phyloP scores from a whole-genome alignment of 2,888 invertebrate species.

The Troides aeacus region DNA sequence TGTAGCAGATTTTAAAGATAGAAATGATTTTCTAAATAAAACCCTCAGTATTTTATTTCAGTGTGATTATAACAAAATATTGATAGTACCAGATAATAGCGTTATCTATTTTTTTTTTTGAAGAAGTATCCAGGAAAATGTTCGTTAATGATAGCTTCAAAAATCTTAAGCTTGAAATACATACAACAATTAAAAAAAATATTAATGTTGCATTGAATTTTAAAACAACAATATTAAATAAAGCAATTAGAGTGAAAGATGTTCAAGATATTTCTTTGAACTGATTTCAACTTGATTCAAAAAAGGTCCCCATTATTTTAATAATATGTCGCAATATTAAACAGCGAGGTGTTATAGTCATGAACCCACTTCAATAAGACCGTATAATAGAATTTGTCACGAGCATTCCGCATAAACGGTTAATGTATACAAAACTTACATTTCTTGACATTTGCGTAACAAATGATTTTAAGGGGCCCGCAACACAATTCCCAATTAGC shows the following conservation, averaged over 20 bases:
- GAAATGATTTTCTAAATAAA: too few relatives aligned
- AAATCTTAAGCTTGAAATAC: too few relatives aligned
- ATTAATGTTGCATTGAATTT: too few relatives aligned
- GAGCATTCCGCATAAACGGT: slow-evolving; percentile 16
- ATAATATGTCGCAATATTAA: slow-evolving; percentile 17
- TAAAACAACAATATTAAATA: background rate
- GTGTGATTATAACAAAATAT: too few relatives aligned
- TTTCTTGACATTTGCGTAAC: slow-evolving; percentile 30
- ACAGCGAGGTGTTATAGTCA: slow-evolving; percentile 15
- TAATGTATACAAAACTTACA: slow-evolving; percentile 17
- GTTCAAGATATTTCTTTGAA: slow-evolving; percentile 12
- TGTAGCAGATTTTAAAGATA: too few relatives aligned
- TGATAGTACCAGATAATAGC: too few relatives aligned
- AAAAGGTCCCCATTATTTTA: slow-evolving; percentile 18
- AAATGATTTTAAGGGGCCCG: slow-evolving; percentile 27
- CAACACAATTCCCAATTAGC: slow-evolving; percentile 43
- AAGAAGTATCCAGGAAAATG: too few relatives aligned
- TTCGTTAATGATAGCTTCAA: too few relatives aligned
- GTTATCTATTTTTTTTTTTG: too few relatives aligned
- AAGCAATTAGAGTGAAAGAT: slow-evolving; percentile 23
- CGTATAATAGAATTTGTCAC: slow-evolving; percentile 24
- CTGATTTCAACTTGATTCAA: slow-evolving; percentile 20
- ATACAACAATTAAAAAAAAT: too few relatives aligned
- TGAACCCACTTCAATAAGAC: slow-evolving; percentile 2
- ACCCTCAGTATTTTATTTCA: too few relatives aligned